Base-by-base conservation (phyloP, 2,113 vertebrate genomes). In the Atractosteus spatula region DNA sequence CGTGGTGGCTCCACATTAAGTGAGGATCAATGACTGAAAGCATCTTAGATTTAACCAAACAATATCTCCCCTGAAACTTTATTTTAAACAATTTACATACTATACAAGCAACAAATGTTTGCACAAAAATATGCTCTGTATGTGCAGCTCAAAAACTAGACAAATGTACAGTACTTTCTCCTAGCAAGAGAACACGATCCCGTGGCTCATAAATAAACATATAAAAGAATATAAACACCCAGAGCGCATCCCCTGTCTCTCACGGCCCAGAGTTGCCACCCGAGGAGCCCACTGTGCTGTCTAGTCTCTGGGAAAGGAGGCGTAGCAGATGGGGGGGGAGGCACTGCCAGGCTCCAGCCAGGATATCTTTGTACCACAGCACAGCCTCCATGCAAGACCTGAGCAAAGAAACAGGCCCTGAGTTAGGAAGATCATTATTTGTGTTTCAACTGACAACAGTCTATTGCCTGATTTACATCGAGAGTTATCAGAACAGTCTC, bases 301-400 rank as follows among this genome's bases (percentile, higher is more conserved):
- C 86, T 41, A 95, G 93, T 55, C 94, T 92, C 88, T 93, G 93
- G 59, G 92, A 89, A 66, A 98, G 90, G 76, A 88, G 94, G 84
- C 92, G 90, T 71, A 98, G 92, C 63, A 99, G 82, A 82, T 97
- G 95, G 84, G 96, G 97, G 57, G 97, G 97, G 77, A 99, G 93
- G 80, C 91, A 96, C 75, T 95, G 91, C 95, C 96, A 96, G 54
- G 92, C 91, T 69, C 76, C 86, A 51, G 94, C 93, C 83, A 98
- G 70, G 62, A 85, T 85, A 80, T 96, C 93, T 82, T 92, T 93
- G 78, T 96, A 93, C 85, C 93, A 93, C 16, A 97, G 90, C 12
- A 94, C 86, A 0, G 91, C 88, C 77, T 99, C 96, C 69, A 96
- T 91, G 71, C 96, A 96, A 72, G 94, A 92, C 88, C 97, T 99